Evolutionary conservation across 1,140 invertebrate species (phyloP), one percentile per base, ranked within the genome.

Genomic region (Drosophila hydei): DNA sequence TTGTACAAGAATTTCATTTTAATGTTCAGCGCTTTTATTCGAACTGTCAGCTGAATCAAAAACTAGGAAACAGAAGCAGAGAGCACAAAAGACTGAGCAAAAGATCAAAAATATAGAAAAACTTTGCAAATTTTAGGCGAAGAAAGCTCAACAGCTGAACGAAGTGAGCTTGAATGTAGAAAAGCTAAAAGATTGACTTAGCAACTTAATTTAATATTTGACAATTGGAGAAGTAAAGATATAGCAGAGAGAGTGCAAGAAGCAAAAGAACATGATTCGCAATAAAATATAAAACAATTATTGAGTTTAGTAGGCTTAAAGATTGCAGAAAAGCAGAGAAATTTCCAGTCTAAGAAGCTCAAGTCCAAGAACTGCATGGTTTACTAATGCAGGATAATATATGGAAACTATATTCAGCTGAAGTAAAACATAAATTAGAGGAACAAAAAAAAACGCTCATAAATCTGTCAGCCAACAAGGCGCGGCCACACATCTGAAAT

Each of bases 1-100:
- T 85, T 85, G 73, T 72, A 87, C 77, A 68, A 75, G 65, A 74
- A 87, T 80, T 85, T 77, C 52, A 56, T 73, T 77, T 77, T 76
- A 77, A 74, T 80, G 61, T 69, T 55, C 36, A 52, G 51, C 55
- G 48, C 60, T 64, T 62, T 62, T 77, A n/a, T 55, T 25, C 27
- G 5, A 5, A 38, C 65, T 45, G 64, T 54, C 73, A 33, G 11
- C 47, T 47, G 40, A 42, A 25, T 21, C 14, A 27, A 61, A 25
- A 52, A 21, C 21, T 18, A 25, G 27, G n/a, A 36, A 38, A n/a
- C 33, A 36, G 19, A 12, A n/a, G n/a, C 19, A 25, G 21, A 6
- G 16, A 14, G 9, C n/a, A n/a, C 21, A 45, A 18, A 12, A 30
- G 40, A 19, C 11, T 21, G 11, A 8, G 55, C 5, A 16, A 25